phyloP scores from a whole-genome alignment of 1,140 invertebrate species.

The Bombus breviceps region DNA sequence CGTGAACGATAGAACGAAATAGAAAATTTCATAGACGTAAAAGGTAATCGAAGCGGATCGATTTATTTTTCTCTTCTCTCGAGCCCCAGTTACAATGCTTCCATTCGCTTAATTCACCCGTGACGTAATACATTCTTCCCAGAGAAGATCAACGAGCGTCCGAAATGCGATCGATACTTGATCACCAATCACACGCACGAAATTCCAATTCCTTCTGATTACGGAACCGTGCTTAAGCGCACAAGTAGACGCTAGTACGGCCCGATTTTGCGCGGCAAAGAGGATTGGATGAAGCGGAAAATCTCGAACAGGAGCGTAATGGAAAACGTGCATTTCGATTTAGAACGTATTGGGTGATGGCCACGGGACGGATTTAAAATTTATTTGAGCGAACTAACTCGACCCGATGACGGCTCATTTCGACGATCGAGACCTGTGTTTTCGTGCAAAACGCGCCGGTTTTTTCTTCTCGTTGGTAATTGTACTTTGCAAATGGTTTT shows the following conservation, averaged over 20 bases:
- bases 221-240: slow-evolving; percentile 9
- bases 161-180: not conserved
- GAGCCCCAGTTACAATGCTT: too few relatives aligned
- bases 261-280: not conserved
- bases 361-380: slow-evolving; percentile 7
- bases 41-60: not conserved
- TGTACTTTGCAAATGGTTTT: not conserved
- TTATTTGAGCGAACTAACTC: not conserved
- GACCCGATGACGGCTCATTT: not conserved
- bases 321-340: slow-evolving; percentile 12
- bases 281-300: slow-evolving; percentile 13
- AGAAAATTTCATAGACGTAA: not conserved
- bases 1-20: not conserved
- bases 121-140: not conserved
- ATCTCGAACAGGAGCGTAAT: slow-evolving; percentile 4
- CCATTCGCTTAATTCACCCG: not conserved
- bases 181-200: slow-evolving; percentile 6
- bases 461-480: not conserved
- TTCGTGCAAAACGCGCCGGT: not conserved
- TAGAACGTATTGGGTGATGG: not conserved
- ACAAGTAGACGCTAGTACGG: not conserved
- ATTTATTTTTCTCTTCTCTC: not conserved
- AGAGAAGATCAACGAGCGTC: slow-evolving; percentile 5
- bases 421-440: not conserved
- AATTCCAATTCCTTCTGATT: slow-evolving; percentile 16